Evolutionary conservation across 2,888 invertebrate species (phyloP).

Genomic region (Brenthis ino): DNA sequence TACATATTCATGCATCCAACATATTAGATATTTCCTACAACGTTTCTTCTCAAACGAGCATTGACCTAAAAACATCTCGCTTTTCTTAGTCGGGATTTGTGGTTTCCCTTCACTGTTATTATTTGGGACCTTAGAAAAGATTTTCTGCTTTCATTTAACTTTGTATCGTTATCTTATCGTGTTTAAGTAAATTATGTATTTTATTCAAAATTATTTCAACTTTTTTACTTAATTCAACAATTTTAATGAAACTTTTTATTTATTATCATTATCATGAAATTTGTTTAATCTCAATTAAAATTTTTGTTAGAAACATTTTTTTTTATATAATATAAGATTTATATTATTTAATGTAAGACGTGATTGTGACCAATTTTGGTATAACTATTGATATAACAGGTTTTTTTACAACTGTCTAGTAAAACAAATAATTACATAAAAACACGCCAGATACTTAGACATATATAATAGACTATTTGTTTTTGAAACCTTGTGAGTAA

Average conservation of each 20-base stretch:
- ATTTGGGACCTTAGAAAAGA: slow-evolving; percentile 34
- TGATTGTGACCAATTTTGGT: no score
- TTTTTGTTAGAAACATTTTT: no score
- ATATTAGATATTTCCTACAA: slow-evolving; percentile 36
- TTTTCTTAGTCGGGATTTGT: slow-evolving; percentile 34
- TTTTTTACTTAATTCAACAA: not conserved
- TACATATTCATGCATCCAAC: slow-evolving; percentile 29
- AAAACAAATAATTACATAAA: no score
- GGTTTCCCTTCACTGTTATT: slow-evolving; percentile 38
- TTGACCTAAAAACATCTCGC: slow-evolving; percentile 40
- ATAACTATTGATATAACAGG: no score
- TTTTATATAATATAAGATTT: no score
- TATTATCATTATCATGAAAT: no score
- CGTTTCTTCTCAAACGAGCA: slow-evolving; percentile 33
- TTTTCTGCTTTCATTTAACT: slow-evolving; percentile 31
- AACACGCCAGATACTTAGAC: no score
- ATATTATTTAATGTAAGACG: no score
- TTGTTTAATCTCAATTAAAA: no score
- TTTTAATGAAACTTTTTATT: not conserved
- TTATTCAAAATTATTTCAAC: slow-evolving; percentile 13
- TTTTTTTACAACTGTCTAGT: no score
- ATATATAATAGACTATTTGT: no score
- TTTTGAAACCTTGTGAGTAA: no score
- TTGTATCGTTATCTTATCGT: slow-evolving; percentile 25
- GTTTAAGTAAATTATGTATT: slow-evolving; percentile 15